Evolutionary conservation across 1,140 invertebrate species (phyloP).

Genomic region (Diabrotica undecimpunctata): DNA sequence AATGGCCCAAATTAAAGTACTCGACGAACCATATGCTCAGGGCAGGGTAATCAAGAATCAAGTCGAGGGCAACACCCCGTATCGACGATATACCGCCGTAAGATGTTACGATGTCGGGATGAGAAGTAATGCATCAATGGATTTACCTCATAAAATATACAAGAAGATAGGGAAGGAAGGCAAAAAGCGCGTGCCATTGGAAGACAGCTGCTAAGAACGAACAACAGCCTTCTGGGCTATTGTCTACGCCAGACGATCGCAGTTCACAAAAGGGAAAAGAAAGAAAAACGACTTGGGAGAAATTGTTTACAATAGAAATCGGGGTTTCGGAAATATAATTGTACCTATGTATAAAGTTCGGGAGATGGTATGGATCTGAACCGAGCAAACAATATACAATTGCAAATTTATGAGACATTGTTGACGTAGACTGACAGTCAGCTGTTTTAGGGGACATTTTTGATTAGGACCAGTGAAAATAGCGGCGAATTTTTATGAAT

Average conservation of each 20-base stretch:
- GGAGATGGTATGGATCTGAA: slow-evolving; percentile 1
- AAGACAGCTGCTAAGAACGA: slow-evolving; percentile 15
- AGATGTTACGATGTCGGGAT: slow-evolving; percentile 5
- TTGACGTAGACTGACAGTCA: slow-evolving; percentile 2
- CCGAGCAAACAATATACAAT: slow-evolving; percentile 10
- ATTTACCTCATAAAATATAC: slow-evolving; percentile 8
- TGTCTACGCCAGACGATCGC: slow-evolving; percentile 15
- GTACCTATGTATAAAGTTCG: not conserved
- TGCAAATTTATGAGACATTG: slow-evolving; percentile 13
- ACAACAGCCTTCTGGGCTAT: slow-evolving; percentile 6
- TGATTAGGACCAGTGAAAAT: not conserved
- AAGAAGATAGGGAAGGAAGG: slow-evolving; percentile 5
- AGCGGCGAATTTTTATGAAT: not conserved
- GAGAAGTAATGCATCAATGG: slow-evolving; percentile 9
- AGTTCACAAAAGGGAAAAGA: slow-evolving; percentile 7
- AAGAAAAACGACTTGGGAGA: slow-evolving; percentile 13
- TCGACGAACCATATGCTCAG: slow-evolving; percentile 6
- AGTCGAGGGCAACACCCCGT: slow-evolving; percentile 12
- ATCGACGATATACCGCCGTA: slow-evolving; percentile 6
- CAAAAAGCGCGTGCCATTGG: slow-evolving; percentile 13
- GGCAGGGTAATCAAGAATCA: slow-evolving; percentile 12
- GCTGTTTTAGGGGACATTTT: not conserved
- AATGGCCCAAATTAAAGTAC: not conserved
- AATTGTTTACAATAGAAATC: slow-evolving; percentile 1
- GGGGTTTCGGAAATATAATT: not conserved